Base-by-base conservation (phyloP, 2,797 vertebrate genomes). In the Chelmon rostratus region DNA sequence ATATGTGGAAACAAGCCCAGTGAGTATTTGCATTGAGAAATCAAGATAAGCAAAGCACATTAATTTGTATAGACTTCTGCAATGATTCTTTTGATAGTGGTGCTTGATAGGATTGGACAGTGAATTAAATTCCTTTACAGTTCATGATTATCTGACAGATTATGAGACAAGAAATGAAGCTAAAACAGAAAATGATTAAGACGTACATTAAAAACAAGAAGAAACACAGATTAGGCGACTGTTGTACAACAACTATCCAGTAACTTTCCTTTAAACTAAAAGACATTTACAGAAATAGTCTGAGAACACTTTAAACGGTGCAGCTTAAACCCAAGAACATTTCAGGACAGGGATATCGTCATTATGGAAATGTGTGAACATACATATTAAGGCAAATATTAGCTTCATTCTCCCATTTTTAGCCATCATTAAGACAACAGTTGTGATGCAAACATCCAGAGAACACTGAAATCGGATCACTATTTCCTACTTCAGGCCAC, bases 371-470 rank as follows among this genome's bases (percentile, higher is more conserved):
- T 89, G 78, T 91, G 56, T 80, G 78, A 64, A 81, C 56, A 59
- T 70, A 81, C 65, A 83, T 33, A 57, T 91, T 88, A 91, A 92
- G 91, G 93, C 85, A 92, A 78, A 88, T 77, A 79, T 70, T 68
- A 82, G 74, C 82, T 89, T 88, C 78, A 68, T 86, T 86, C 66
- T 86, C 66, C 66, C 54, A 64, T 63, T 74, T 78, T 42, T 73
- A 82, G 71, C 80, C 79, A 85, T 33, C 13, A 38, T 89, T 86
- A 90, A 90, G 90, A 93, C 83, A 86, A 84, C 28, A 79, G 70
- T 80, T 79, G 70, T 81, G 76, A 89, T 57, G 61, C 59, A 83
- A 83, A 86, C 3, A 33, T 63, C 79, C 68, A 81, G 69, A 78
- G 61, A 88, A 73, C 58, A 73, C 19, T 76, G 62, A 73, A 57